A percentile compares a stretch with the other conserved stretches of the same genome.
Conservation (phyloP, 2,888 invertebrate species). For the Girardia tigrina region DNA sequence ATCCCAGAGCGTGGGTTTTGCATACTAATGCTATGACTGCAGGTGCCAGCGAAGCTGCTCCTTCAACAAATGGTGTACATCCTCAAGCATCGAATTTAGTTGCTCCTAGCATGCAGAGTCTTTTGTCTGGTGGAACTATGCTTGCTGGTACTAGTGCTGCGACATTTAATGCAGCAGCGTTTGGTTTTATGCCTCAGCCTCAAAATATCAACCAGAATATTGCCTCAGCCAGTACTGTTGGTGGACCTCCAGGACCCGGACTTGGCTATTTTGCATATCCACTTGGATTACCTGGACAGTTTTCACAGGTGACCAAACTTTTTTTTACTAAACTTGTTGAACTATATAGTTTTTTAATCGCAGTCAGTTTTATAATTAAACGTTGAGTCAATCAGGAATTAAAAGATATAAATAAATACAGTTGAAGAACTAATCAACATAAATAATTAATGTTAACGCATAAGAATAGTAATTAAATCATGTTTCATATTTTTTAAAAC, state of each 20-base stretch:
- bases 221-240: conserved; percentile 2
- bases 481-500: too few species aligned
- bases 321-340: too few species aligned
- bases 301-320: conserved; percentile 1
- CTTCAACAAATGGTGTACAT: neutral
- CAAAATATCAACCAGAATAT: conserved; percentile 12
- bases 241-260: neutral
- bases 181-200: neutral
- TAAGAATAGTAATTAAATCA: too few species aligned
- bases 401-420: too few species aligned
- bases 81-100: conserved; percentile 1
- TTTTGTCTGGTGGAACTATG: conserved; percentile 21
- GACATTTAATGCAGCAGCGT: conserved; percentile 30
- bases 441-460: too few species aligned
- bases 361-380: too few species aligned
- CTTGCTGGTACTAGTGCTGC: conserved; percentile 31
- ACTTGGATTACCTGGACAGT: neutral
- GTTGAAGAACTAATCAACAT: too few species aligned
- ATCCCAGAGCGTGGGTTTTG: conserved; percentile 99
- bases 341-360: too few species aligned
- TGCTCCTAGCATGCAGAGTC: conserved; percentile 34
- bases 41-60: neutral
- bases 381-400: too few species aligned
- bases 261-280: neutral
- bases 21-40: conserved; percentile 70